Base-by-base conservation (phyloP, 1,140 invertebrate genomes). In the Solen grandis region DNA sequence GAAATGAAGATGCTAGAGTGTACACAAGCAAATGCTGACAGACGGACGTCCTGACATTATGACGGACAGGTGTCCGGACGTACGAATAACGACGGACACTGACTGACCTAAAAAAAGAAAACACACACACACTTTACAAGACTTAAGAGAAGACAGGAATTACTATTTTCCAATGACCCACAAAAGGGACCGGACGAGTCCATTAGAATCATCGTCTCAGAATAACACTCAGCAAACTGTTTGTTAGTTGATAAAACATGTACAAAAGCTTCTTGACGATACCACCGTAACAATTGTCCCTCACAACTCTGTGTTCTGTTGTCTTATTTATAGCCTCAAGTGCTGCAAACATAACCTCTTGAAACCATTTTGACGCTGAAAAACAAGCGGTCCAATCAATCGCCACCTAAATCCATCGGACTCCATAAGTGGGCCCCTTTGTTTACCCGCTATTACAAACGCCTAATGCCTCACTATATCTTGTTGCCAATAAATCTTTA, bases 401-500 rank as follows among this genome's bases (percentile, higher is more conserved):
- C 66, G 50, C 22, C 46, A 55, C 60, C 60, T 25, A 41, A 76
- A 76, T 76, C 74, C 74, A 76, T 66, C 66, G 52, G 62, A 25
- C 62, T 19, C 36, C 25, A 35, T 76, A 76, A 76, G 74, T 76
- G 74, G 74, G 29, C 29, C 13, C 14, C n/a, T 54, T 36, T 76
- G 74, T 76, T 76, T 65, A 66, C 60, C 57, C 66, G 60, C 36
- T 76, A 76, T 76, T 76, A 66, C 65, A 60, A 76, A 25, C 36
- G 16, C 46, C 13, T 76, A 76, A 76, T 76, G 59, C 60, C 52
- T 33, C 46, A 36, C 41, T 31, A 65, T n/a, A 65, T 36, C 46
- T 38, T 0, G n/a, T 41, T 66, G 59, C 41, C 74, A 65, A 76
- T 76, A 75, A 75, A 76, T 65, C 59, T 63, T 66, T 14, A 54